Conservation (phyloP, 2,113 vertebrate genomes). For the Rhea americana region DNA sequence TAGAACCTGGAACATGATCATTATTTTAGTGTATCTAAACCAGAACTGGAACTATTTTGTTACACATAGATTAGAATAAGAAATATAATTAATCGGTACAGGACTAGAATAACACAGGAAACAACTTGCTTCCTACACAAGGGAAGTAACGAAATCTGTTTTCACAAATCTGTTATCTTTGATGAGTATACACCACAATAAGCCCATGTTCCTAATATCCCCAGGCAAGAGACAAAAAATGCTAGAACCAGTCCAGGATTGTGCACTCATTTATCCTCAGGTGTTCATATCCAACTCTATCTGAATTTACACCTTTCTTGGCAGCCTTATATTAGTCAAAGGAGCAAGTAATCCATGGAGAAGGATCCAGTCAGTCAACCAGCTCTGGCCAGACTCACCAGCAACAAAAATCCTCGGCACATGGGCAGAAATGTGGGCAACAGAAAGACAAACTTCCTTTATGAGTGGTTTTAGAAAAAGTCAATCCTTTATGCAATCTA, state of each 20-base stretch:
- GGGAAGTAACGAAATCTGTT: not conserved
- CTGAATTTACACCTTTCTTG: not conserved
- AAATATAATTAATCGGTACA: not conserved
- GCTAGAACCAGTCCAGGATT: not conserved
- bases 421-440: not conserved
- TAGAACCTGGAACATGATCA: not conserved
- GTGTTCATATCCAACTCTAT: not conserved
- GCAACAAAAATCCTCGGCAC: not conserved
- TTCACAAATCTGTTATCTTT: not conserved
- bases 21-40: not conserved
- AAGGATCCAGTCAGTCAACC: not conserved
- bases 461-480: not conserved
- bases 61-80: not conserved
- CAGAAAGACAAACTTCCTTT: not conserved
- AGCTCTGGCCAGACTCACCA: not conserved
- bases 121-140: not conserved
- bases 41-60: not conserved
- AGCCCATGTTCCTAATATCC: not conserved
- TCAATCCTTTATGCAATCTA: not conserved
- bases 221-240: not conserved
- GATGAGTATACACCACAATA: not conserved
- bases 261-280: not conserved
- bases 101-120: not conserved
- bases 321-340: not conserved
- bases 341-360: not conserved